Base-by-base conservation (phyloP, 2,888 invertebrate genomes). In the Platycnemis pennipes region DNA sequence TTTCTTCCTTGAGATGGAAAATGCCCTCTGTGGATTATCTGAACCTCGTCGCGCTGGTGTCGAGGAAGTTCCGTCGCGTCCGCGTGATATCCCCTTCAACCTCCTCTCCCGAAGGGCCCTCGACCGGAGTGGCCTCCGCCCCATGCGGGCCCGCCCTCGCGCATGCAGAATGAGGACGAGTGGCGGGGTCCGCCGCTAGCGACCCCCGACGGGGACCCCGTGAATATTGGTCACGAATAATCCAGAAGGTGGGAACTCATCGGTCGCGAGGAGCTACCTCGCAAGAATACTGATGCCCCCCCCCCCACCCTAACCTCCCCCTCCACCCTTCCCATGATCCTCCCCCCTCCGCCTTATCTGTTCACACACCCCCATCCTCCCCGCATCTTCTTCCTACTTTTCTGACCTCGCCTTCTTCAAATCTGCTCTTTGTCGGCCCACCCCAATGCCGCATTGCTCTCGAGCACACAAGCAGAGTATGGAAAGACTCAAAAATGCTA, bases 221-320 rank as follows among this genome's bases (percentile, higher is more conserved):
- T 86, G 86, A 86, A 86, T 86, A 86, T 86, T 86, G 86, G 86
- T 86, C 42, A 86, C 86, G 86, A 86, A 86, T 86, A 86, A 86
- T 86, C 86, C 86, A 42, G 42, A 19, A 86, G 86, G 86, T 86
- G 19, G 44, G 19, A 86, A 37, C 16, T 85, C 85, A 13, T 42
- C 85, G 85, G 85, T 42, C 13, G 3, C 37, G 42, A 53, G 53
- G n/a, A 26, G 63, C 63, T 63, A 7, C 63, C 86, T 16, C 31
- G n/a, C 86, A 86, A 44, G 86, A 86, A 86, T 86, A 86, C 86
- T 11, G 44, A 86, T 86, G 44, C 19, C 86, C 44, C 19, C 5
- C 22, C 22, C 22, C 16, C 42, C 22, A 22, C 44, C 19, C 4
- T 13, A 0, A 2, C 4, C 16, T 44, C 19, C 19, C 7, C 42